These are phyloP conservation scores for Eristalis arbustorum DNA, from an alignment of 2,888 invertebrate genomes.

Conservation along the genomic window DNA sequence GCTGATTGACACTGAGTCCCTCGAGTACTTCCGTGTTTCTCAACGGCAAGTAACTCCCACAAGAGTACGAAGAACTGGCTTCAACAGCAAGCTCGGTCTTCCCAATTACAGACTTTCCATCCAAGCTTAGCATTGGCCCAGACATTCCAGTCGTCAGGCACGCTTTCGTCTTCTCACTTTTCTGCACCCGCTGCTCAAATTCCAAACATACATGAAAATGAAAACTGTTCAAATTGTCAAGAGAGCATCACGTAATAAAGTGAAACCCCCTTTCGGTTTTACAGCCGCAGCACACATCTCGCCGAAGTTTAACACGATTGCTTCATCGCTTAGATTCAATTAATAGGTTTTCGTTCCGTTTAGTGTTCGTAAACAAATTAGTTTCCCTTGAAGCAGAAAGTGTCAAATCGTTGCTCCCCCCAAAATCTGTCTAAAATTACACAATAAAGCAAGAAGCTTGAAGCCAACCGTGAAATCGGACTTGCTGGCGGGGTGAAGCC, in stretches of 20 bases:
- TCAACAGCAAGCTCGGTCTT: no score
- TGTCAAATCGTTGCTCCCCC: neutral
- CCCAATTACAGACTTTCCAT: no score
- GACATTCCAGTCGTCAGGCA: no score
- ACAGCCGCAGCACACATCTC: neutral
- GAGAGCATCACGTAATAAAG: neutral
- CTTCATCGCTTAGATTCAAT: neutral
- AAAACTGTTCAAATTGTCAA: neutral
- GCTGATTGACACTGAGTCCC: no score
- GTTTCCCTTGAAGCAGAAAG: neutral
- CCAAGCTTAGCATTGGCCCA: no score
- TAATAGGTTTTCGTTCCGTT: neutral
- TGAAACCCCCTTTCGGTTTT: neutral
- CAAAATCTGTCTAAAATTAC: neutral
- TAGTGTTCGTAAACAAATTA: neutral
- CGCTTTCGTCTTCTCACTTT: no score
- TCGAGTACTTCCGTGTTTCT: no score
- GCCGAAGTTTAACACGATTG: neutral
- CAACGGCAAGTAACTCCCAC: no score
- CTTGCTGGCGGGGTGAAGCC: neutral
- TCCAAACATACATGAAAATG: no score
- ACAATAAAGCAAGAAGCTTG: conserved; percentile 4
- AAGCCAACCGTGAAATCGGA: conserved; percentile 32
- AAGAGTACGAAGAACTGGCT: no score
- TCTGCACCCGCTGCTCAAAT: no score